Percentiles rank a stretch among this genome's conserved stretches.
Evolutionary conservation across 2,113 vertebrate genomes (phyloP).

Genomic region (Scomber scombrus): DNA sequence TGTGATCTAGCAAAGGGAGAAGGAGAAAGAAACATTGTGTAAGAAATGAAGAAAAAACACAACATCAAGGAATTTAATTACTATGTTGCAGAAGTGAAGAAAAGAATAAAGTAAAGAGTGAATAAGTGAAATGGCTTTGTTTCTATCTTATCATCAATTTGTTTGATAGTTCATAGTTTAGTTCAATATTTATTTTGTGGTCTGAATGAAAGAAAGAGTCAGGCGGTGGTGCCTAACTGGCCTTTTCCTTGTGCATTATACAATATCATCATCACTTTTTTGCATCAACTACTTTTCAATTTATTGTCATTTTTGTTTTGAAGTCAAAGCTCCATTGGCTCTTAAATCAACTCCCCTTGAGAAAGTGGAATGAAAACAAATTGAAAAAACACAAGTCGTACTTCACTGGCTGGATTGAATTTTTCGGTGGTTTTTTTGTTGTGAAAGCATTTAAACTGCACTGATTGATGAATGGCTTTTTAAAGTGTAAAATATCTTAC

Average conservation of each 20-base stretch:
- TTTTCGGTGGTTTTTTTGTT: not conserved
- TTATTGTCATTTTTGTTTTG: not conserved
- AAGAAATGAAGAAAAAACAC: not conserved
- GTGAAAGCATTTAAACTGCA: not conserved
- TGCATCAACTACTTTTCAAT: not conserved
- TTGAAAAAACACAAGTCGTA: not conserved
- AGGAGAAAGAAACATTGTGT: not conserved
- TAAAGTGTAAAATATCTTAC: not conserved
- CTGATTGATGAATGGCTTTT: slow-evolving; percentile 1
- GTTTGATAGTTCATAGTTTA: not conserved
- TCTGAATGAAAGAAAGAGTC: not conserved
- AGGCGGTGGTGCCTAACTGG: not conserved
- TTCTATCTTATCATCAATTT: not conserved
- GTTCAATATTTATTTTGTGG: not conserved
- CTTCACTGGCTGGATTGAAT: not conserved
- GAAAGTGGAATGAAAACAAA: not conserved
- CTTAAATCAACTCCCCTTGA: not conserved
- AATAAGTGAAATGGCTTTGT: not conserved
- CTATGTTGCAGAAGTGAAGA: not conserved
- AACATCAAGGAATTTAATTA: not conserved
- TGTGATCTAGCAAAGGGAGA: slow-evolving; percentile 82
- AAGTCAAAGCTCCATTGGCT: not conserved
- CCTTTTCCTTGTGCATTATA: not conserved
- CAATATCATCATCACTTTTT: not conserved
- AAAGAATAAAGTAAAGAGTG: not conserved